Evolutionary conservation across 2,113 vertebrate species (phyloP).

Genomic region (Oreochromis spilurus): DNA sequence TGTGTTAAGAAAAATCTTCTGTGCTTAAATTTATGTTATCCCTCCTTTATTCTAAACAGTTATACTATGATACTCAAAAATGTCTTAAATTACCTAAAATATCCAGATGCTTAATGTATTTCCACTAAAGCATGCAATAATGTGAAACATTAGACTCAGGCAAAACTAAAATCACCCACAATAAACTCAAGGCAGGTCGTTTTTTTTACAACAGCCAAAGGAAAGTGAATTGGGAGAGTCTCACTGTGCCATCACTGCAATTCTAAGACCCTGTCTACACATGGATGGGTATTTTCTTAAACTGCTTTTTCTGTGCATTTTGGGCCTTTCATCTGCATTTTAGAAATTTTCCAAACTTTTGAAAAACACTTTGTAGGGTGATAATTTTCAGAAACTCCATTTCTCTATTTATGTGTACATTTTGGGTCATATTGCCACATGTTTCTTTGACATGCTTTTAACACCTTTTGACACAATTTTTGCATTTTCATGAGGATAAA

Average conservation of each 20-base stretch:
- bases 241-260: not conserved
- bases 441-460: not conserved
- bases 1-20: not conserved
- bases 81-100: not conserved
- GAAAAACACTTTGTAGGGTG: not conserved
- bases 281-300: not conserved
- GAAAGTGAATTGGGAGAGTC: not conserved
- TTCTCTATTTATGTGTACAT: not conserved
- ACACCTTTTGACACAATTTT: not conserved
- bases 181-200: not conserved
- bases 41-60: not conserved
- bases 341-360: not conserved
- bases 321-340: not conserved
- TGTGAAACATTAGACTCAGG: not conserved
- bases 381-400: not conserved
- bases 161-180: not conserved
- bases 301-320: not conserved
- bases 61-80: not conserved
- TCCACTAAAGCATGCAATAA: not conserved
- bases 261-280: not conserved
- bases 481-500: not conserved
- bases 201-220: not conserved
- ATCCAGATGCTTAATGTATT: not conserved
- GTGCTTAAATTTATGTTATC: not conserved
- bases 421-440: fast-evolving